Conservation (phyloP, 2,888 invertebrate genomes). For the Schrankia costaestrigalis region DNA sequence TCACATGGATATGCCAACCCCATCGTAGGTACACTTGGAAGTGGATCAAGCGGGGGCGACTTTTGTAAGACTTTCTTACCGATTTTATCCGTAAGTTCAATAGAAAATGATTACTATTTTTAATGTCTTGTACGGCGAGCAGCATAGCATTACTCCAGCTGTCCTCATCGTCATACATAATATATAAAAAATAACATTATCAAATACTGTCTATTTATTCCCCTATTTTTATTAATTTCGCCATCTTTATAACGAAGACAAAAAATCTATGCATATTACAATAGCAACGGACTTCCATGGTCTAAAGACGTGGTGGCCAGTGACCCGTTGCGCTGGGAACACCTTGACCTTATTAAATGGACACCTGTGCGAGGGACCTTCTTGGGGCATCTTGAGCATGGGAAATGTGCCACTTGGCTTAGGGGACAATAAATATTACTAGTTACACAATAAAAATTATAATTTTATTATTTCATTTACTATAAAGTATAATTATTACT, state of each 20-base stretch:
- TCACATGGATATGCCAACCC: too few species aligned
- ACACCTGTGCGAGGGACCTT: conserved; percentile 65
- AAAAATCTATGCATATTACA: conserved; percentile 37
- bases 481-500: background rate
- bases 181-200: too few species aligned
- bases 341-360: conserved; percentile 70
- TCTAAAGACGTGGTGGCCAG: conserved; percentile 53
- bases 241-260: conserved; percentile 11
- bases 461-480: background rate
- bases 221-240: conserved; percentile 7
- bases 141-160: too few species aligned
- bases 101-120: too few species aligned
- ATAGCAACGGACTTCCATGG: conserved; percentile 65
- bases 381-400: conserved; percentile 73
- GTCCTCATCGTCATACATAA: too few species aligned
- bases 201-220: conserved; percentile 1
- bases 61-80: too few species aligned
- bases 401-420: conserved; percentile 49
- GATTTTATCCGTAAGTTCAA: too few species aligned
- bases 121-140: too few species aligned
- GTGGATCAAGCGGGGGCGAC: too few species aligned
- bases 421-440: conserved; percentile 21
- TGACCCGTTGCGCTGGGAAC: conserved; percentile 72
- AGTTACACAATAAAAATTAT: background rate
- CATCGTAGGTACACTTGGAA: too few species aligned